Base-by-base conservation (phyloP, 2,797 vertebrate species). In the Erethizon dorsatum region DNA sequence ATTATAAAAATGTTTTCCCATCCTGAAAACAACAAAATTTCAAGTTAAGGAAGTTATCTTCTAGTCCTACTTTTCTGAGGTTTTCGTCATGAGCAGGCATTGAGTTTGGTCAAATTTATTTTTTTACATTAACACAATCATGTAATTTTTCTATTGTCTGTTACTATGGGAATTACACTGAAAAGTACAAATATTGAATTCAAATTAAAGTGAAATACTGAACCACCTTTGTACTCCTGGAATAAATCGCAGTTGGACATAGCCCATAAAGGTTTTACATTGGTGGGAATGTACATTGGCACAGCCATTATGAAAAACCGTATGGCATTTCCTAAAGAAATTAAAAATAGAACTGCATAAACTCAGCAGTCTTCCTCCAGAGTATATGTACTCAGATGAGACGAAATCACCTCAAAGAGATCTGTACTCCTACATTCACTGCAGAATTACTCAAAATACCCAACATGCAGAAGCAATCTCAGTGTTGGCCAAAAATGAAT, bases 1-100 rank as follows among this genome's bases (percentile, higher is more conserved):
- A 67, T 77, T 63, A 61, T 18, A 84, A 93, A 91, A 93, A 65
- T 15, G 28, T 87, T 45, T 73, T 77, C 31, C 37, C 57, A 78
- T 61, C 92, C 59, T 79, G 75, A 63, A 89, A 80, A 79, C 65
- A 56, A 45, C 61, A 63, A 83, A 96, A 91, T 45, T 94, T 52
- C 83, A 94, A 69, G 10, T 13, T 85, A 41, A 83, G 57, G 15
- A 67, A 28, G n/a, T 18, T 67, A 67, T 33, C 33, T 67, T 41
- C 33, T 69, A 41, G 57, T 65, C 26, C 45, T 45, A 33, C 5
- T 11, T 65, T 86, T 79, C n/a, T 69, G 6, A 78, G 18, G 6
- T 14, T 37, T 83, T 50, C 18, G 63, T 33, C 45, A 65, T 52
- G 59, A 75, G 71, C 54, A 17, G 20, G 22, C 54, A 37, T 20